Conservation (phyloP, 2,113 vertebrate genomes). For the Elachura formosa region DNA sequence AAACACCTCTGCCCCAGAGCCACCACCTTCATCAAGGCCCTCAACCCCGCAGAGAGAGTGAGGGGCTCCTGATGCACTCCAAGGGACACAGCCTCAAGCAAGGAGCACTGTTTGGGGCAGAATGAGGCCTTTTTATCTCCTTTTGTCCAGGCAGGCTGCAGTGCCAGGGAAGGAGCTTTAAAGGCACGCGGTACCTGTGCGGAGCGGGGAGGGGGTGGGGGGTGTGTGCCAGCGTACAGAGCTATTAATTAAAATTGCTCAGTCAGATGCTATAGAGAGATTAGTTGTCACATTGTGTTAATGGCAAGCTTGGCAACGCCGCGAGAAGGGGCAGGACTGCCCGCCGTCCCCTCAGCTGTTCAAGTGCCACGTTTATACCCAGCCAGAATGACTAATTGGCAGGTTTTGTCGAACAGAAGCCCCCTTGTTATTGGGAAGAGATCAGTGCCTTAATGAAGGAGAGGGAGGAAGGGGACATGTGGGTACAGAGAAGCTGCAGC, state of each 20-base stretch:
- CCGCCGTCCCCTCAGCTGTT: slow-evolving; percentile 77
- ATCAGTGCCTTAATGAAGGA: slow-evolving; percentile 21
- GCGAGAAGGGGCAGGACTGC: slow-evolving; percentile 74
- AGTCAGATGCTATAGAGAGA: slow-evolving; percentile 77
- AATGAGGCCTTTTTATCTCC: neutral
- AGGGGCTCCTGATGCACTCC: neutral
- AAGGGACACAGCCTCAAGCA: neutral
- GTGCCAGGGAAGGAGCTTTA: neutral
- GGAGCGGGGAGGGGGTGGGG: neutral
- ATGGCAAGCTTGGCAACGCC: slow-evolving; percentile 72
- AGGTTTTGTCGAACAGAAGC: slow-evolving; percentile 57
- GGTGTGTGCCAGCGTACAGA: neutral
- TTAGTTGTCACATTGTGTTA: slow-evolving; percentile 84
- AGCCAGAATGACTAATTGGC: slow-evolving; percentile 67
- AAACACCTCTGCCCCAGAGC: neutral
- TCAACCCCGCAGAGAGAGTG: neutral
- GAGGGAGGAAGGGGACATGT: neutral
- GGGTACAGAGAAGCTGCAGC: neutral
- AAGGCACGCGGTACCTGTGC: slow-evolving; percentile 50
- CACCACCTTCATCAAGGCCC: neutral
- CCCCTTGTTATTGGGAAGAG: slow-evolving; percentile 32
- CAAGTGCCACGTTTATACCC: slow-evolving; percentile 58
- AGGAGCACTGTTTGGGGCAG: neutral
- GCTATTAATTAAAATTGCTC: slow-evolving; percentile 79
- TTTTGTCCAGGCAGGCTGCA: neutral